Percentiles rank a stretch among this genome's conserved stretches.
These are phyloP conservation scores for Lepidonotus clava DNA, from an alignment of 2,888 invertebrate genomes.

Conservation along the genomic window DNA sequence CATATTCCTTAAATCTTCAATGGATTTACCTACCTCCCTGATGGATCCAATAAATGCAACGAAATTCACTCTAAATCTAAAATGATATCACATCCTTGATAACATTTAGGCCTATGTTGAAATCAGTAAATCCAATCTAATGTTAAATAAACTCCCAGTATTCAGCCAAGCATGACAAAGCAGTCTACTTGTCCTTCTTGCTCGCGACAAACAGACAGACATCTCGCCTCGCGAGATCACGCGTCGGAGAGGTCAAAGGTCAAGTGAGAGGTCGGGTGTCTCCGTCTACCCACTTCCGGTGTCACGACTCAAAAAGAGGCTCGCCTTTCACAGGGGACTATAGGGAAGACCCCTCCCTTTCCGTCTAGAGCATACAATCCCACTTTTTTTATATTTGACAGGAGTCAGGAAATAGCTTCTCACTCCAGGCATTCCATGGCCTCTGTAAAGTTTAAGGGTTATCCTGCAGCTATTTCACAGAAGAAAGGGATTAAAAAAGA, in stretches of 20 bases:
- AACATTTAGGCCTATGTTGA: no score
- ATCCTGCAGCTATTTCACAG: no score
- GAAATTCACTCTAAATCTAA: no score
- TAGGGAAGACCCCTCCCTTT: neutral
- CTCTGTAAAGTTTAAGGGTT: no score
- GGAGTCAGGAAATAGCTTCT: no score
- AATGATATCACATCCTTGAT: no score
- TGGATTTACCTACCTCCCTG: no score
- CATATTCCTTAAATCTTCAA: no score
- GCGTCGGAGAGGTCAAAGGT: neutral
- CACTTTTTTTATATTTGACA: no score
- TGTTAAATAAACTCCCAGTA: neutral
- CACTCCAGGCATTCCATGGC: no score
- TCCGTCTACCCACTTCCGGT: neutral
- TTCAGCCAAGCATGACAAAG: neutral
- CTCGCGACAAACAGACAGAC: neutral
- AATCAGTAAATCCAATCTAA: neutral
- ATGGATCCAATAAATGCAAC: no score
- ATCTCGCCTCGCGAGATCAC: neutral
- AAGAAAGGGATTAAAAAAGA: no score
- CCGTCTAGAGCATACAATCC: slow-evolving; percentile 5
- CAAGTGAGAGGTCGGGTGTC: neutral
- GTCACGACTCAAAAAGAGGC: neutral
- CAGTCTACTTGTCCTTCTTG: neutral
- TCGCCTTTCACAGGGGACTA: neutral